phyloP scores from a whole-genome alignment of 2,888 invertebrate species.

The Pachliopta kotzebuea region DNA sequence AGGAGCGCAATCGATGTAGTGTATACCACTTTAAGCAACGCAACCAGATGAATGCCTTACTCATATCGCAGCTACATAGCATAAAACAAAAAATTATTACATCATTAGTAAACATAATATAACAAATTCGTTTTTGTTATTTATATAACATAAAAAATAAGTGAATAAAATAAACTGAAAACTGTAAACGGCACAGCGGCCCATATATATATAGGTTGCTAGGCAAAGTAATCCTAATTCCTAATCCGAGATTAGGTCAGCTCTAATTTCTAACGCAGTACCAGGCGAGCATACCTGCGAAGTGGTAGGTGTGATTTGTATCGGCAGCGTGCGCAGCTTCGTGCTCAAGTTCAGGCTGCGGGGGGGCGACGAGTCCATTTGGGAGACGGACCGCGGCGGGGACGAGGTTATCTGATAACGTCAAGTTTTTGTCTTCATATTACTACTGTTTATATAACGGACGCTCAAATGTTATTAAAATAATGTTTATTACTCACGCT shows the following conservation, averaged over 20 bases:
- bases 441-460: not conserved
- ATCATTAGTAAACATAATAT: no score
- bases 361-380: constrained; percentile 56
- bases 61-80: no score
- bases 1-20: no score
- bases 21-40: no score
- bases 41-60: no score
- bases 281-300: constrained; percentile 73
- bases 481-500: constrained; percentile 74
- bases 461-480: no score
- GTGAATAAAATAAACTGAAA: no score
- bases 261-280: constrained; percentile 65
- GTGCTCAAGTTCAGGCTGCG: constrained; percentile 68
- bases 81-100: no score
- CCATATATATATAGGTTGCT: constrained; percentile 18
- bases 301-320: constrained; percentile 71
- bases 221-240: constrained; percentile 27
- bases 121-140: no score
- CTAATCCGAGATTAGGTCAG: constrained; percentile 42
- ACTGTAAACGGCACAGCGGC: constrained; percentile 4
- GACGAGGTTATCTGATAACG: constrained; percentile 61
- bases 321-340: constrained; percentile 68
- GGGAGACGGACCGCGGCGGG: constrained; percentile 52
- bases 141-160: no score
- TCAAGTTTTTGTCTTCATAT: not conserved